A percentile compares a stretch with the other conserved stretches of the same genome.
Conservation (phyloP, 2,113 vertebrate species). For the Charina bottae region DNA sequence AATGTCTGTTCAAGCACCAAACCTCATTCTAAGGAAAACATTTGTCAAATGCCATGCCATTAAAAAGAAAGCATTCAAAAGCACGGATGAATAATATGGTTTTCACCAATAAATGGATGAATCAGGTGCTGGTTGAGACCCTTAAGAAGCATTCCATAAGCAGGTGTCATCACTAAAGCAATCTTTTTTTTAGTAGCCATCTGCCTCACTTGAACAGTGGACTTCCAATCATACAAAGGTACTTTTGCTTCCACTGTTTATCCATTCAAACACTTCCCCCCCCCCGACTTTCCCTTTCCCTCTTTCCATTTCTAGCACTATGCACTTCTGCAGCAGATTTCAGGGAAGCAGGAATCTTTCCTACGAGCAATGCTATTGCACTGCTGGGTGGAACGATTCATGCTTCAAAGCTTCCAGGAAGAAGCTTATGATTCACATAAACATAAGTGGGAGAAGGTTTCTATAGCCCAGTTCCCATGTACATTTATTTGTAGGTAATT, state of each 20-base stretch:
- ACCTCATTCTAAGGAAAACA: neutral
- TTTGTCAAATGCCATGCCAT: neutral
- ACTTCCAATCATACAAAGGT: neutral
- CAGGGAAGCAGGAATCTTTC: neutral
- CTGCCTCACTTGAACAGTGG: neutral
- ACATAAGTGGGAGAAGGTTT: neutral
- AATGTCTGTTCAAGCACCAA: neutral
- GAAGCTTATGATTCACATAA: neutral
- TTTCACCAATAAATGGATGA: neutral
- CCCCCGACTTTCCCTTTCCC: neutral
- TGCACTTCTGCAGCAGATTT: neutral
- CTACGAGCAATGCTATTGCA: neutral
- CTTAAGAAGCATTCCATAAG: neutral
- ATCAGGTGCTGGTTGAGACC: neutral
- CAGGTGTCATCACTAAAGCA: neutral
- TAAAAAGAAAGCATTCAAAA: neutral
- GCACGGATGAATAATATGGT: too few relatives aligned
- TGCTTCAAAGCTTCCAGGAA: neutral
- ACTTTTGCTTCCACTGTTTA: neutral
- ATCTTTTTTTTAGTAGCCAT: neutral
- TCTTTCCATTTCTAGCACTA: neutral
- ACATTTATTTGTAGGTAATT: neutral
- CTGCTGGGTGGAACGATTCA: neutral
- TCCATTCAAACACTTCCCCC: neutral
- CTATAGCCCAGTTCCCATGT: neutral